Base-by-base conservation (phyloP, 2,888 invertebrate species). In the Tubulanus polymorphus region DNA sequence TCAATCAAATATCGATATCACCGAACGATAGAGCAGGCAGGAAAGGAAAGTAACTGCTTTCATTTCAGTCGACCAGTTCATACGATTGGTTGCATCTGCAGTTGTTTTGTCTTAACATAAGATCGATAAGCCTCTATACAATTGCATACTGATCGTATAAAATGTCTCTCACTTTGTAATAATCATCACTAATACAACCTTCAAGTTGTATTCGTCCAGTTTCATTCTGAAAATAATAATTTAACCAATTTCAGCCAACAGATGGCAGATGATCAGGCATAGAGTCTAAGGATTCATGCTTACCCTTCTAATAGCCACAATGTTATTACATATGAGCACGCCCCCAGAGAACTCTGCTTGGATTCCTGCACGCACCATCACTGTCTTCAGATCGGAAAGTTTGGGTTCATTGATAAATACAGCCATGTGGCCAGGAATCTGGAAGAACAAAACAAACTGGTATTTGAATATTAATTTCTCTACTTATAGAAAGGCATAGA, bases 71-170 rank as follows among this genome's bases (percentile, higher is more conserved):
- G n/a, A n/a, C n/a, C n/a, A n/a, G n/a, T n/a, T n/a, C n/a, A n/a
- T n/a, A n/a, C n/a, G n/a, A n/a, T n/a, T n/a, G n/a, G n/a, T n/a
- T n/a, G n/a, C n/a, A n/a, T n/a, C n/a, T n/a, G n/a, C n/a, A n/a
- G n/a, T n/a, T n/a, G n/a, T n/a, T n/a, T n/a, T n/a, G n/a, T n/a
- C n/a, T n/a, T n/a, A n/a, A n/a, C n/a, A n/a, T n/a, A n/a, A n/a
- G n/a, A n/a, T n/a, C n/a, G n/a, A n/a, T n/a, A n/a, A n/a, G n/a
- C n/a, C n/a, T n/a, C n/a, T n/a, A n/a, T n/a, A 96, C 87, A 73
- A 99, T 93, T 55, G 96, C 97, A 80, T 95, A 99, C 77, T 99
- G 96, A 62, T 91, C 89, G 76, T 99, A 99, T 29, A 99, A 81
- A 35, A 96, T 81, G 67, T 93, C 91, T 55, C 95, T 84, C 48